Evolutionary conservation across 2,797 vertebrate genomes (phyloP), one percentile per base, ranked within the genome.

Genomic region (Siniperca scherzeri): DNA sequence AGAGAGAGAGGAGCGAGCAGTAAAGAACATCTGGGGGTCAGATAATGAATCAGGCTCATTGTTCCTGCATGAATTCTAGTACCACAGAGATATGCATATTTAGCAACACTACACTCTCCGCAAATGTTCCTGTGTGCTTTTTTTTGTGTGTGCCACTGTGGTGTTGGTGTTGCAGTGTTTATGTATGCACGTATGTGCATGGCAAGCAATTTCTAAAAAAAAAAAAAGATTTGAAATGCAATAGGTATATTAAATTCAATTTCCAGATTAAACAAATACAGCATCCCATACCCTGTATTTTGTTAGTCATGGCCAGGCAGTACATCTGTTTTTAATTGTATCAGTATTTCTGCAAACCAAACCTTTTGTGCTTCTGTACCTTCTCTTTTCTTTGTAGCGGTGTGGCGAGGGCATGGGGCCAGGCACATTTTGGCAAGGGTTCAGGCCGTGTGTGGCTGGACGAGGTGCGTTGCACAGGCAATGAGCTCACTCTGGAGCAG

Each of bases 401-500:
- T 56, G 82, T 96, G 48, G 97, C 97, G 50, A 97, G 95, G 89
- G 98, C 98, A 0, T 97, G 98, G 98, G 91, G 91, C 74, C 95
- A 95, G 84, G 98, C 97, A 3, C 90, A 96, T 93, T 99, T 98
- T 89, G 98, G 98, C 42, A 96, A 97, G 92, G 96, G 97, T n/a
- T 95, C 95, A 1, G 98, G 97, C 30, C 97, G 93, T 0, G 94
- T 99, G 76, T 91, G 97, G 88, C 87, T 99, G 91, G 99, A 99
- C 14, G 98, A 99, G 87, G 97, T 99, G 60, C 95, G 74, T 13
- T 99, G 99, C 88, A 98, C 98, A 0, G 99, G 98, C 78, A 99
- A 99, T 27, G 98, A 99, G 84, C 96, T 99, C 11, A 97, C 97
- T 0, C 92, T 99, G 91, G 98, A 99, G 38, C 97, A 99, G 81